These are phyloP conservation scores for Argentina silus DNA, from an alignment of 2,797 vertebrate genomes.

Conservation along the genomic window DNA sequence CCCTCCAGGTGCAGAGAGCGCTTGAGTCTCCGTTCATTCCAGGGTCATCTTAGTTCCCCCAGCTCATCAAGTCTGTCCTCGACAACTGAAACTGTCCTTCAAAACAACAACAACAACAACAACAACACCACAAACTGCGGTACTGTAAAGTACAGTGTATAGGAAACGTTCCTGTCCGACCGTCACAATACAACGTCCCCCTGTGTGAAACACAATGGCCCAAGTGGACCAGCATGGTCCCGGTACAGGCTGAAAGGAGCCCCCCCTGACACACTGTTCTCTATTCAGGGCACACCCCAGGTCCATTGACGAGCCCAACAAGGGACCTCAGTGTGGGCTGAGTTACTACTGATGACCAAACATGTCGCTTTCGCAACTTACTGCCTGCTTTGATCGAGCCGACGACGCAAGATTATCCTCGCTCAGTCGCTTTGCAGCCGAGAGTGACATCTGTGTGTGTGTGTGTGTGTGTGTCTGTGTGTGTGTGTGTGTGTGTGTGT, in stretches of 20 bases:
- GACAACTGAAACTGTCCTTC: too few species aligned
- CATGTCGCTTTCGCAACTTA: constrained; percentile 61
- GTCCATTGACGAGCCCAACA: constrained; percentile 60
- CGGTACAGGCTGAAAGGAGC: constrained; percentile 42
- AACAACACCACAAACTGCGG: too few species aligned
- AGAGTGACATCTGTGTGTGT: constrained; percentile 22
- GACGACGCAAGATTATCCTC: constrained; percentile 36
- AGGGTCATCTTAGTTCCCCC: too few species aligned
- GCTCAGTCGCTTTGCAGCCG: constrained; percentile 40
- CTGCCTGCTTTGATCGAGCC: constrained; percentile 48
- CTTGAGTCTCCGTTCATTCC: too few species aligned
- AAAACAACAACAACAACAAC: too few species aligned
- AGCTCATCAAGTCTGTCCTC: too few species aligned
- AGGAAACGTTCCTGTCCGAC: too few species aligned
- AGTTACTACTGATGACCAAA: constrained; percentile 65
- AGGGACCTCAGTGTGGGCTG: constrained; percentile 52
- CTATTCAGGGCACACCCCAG: constrained; percentile 53
- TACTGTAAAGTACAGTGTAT: too few species aligned
- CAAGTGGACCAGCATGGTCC: background rate
- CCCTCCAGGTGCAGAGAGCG: too few species aligned
- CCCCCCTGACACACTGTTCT: constrained; percentile 53
- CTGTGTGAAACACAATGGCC: background rate
- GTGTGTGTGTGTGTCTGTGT: too few species aligned
- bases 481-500: too few species aligned
- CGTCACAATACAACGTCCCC: background rate